A percentile compares a stretch with the other conserved stretches of the same genome.
phyloP scores from a whole-genome alignment of 2,113 vertebrate species.

The Anolis sagrei region DNA sequence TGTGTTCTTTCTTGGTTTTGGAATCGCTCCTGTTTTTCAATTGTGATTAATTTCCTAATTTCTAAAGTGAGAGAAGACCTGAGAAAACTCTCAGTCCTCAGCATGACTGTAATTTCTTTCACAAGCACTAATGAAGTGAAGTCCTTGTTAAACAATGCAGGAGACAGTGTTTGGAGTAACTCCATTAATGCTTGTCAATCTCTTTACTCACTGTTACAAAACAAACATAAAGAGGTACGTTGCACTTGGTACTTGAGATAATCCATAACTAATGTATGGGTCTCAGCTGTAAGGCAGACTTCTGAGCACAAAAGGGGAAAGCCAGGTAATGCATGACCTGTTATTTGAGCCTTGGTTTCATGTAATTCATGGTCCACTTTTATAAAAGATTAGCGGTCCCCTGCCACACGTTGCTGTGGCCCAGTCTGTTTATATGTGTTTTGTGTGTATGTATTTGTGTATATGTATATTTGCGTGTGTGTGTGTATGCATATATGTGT shows the following conservation, averaged over 20 bases:
- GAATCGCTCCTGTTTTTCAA: slow-evolving; percentile 17
- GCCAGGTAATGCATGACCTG: not conserved
- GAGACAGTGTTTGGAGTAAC: slow-evolving; percentile 58
- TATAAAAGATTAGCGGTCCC: too few species aligned
- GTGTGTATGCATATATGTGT: too few species aligned
- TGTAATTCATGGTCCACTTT: not conserved
- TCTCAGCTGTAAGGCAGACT: slow-evolving; percentile 32
- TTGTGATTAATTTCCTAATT: slow-evolving; percentile 19
- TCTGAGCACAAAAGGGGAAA: slow-evolving; percentile 3
- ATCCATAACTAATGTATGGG: slow-evolving; percentile 30
- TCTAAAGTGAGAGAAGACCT: slow-evolving; percentile 7
- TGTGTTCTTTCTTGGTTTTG: not conserved
- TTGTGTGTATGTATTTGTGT: too few species aligned
- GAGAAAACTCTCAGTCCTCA: slow-evolving; percentile 33
- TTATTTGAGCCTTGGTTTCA: slow-evolving; percentile 3
- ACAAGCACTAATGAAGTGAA: slow-evolving; percentile 49
- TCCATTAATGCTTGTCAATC: slow-evolving; percentile 63
- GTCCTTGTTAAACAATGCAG: slow-evolving; percentile 50
- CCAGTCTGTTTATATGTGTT: too few species aligned
- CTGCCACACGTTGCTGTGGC: too few species aligned
- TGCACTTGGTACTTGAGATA: slow-evolving; percentile 49
- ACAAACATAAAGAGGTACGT: slow-evolving; percentile 59
- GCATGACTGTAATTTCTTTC: slow-evolving; percentile 50
- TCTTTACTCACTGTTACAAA: slow-evolving; percentile 50
- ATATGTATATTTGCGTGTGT: too few species aligned